Base-by-base conservation (phyloP, 1,140 invertebrate species). In the Papilio dardanus region DNA sequence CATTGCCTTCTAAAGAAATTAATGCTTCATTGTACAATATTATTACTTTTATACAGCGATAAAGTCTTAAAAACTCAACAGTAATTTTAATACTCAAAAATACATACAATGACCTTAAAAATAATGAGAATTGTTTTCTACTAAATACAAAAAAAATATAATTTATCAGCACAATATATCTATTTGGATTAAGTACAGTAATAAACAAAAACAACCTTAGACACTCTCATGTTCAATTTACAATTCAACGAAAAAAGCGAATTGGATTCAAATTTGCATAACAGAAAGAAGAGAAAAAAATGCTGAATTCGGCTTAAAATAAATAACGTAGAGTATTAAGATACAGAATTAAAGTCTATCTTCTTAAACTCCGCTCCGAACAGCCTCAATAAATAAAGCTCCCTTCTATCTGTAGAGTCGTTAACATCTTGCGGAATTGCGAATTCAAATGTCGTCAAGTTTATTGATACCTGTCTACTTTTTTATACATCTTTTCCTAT, bases 251-350 rank as follows among this genome's bases (percentile, higher is more conserved):
- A 77, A 83, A 82, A 82, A 84, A 84, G 81, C 77, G 79, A 79
- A 74, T 75, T 58, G 8, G 24, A 62, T 62, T 62, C 24, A 62
- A 62, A 86, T 87, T 86, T 81, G 24, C 84, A 86, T 86, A 77
- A 81, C 77, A 83, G 81, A 84, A 79, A 73, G 76, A 21, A 30
- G 46, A 58, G 3, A 77, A 33, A n/a, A n/a, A 79, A 77, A 74
- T 75, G 73, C 87, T 84, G 81, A 83, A 85, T 87, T 83, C 79
- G 80, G 83, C 84, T 90, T 83, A 86, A 88, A 86, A 88, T 90
- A 89, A 88, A 88, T 86, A 91, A 91, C 89, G 84, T 81, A 76
- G 75, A 74, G 82, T 86, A 86, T 86, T 88, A 89, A 85, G 85
- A 88, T 89, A 88, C 81, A 88, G 54, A 89, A 89, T 90, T 87